phyloP scores from a whole-genome alignment of 2,888 invertebrate genomes.

The Lampropteryx suffumata region DNA sequence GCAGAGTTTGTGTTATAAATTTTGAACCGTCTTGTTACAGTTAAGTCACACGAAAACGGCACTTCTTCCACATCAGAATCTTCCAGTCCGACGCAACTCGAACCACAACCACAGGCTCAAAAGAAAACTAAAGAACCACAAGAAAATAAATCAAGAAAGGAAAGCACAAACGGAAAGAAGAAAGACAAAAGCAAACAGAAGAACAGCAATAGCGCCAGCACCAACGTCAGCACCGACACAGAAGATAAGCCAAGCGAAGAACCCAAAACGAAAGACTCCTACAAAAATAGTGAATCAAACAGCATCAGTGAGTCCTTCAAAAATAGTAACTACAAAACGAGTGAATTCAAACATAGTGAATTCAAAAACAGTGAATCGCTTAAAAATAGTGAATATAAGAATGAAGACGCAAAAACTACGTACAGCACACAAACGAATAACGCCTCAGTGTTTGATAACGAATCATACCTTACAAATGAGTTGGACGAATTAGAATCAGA shows the following conservation, averaged over 20 bases:
- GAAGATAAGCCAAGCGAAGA: conserved; percentile 38
- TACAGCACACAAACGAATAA: conserved; percentile 36
- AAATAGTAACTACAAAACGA: conserved; percentile 21
- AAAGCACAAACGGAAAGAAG: conserved; percentile 77
- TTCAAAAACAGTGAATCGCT: conserved; percentile 19
- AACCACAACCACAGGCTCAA: conserved; percentile 70
- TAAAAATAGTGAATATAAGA: conserved; percentile 20
- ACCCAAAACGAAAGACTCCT: conserved; percentile 31
- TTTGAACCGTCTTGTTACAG: conserved; percentile 45
- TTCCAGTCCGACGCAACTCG: conserved; percentile 70
- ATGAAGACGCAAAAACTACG: conserved; percentile 30
- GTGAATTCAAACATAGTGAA: conserved; percentile 23
- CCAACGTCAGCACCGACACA: conserved; percentile 54
- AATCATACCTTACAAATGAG: conserved; percentile 67
- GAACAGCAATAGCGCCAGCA: conserved; percentile 71
- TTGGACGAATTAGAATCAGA: conserved; percentile 77
- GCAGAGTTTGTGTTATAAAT: too few relatives aligned
- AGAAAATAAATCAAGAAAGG: conserved; percentile 67
- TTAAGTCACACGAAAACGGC: conserved; percentile 79
- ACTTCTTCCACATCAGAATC: conserved; percentile 78
- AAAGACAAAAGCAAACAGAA: conserved; percentile 80
- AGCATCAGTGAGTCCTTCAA: conserved; percentile 28
- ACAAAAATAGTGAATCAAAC: conserved; percentile 21
- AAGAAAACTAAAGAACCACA: conserved; percentile 74
- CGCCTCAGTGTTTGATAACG: conserved; percentile 67